Evolutionary conservation across 1,140 invertebrate genomes (phyloP), one percentile per base, ranked within the genome.

Genomic region (Homalodisca vitripennis): DNA sequence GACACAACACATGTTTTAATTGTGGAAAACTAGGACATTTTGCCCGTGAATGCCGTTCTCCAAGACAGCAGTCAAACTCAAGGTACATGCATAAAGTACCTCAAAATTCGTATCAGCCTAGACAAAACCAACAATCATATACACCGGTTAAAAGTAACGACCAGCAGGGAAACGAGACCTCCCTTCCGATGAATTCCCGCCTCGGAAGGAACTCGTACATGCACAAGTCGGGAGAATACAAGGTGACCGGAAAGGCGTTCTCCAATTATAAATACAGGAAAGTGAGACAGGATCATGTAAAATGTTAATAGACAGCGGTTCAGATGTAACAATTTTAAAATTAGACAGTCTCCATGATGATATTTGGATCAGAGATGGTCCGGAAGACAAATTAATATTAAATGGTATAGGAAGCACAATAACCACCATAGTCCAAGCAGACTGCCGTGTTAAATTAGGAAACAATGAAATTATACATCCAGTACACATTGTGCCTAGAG

Each of bases 261-360:
- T 60, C 14, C 26, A 26, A 60, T 13, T 30, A 14, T 22, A 60
- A 27, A n/a, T 60, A 27, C 22, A 6, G 6, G 55, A 60, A 60
- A 60, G 55, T 30, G 55, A 27, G 29, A 60, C 26, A 13, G 55
- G 55, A 12, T 3, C 10, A 27, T 60, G 55, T 30, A 60, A 60
- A 12, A 60, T 60, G 55, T 30, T 60, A 60, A n/a, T 60, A 12
- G 55, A 60, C 24, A 60, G 24, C n/a, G 55, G 55, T 27, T 26
- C 55, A 3, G 55, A 60, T 30, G 55, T 60, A 26, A 60, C 55
- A 27, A 60, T 60, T 3, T 60, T 60, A n/a, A 60, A 60, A 60
- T 60, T 60, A 60, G 55, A 26, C 14, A 12, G 24, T 60, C 24
- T 60, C 26, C 55, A 60, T 3, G 55, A 60, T 30, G 3, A 60